Evolutionary conservation across 2,113 vertebrate species (phyloP).

Genomic region (Natator depressus): DNA sequence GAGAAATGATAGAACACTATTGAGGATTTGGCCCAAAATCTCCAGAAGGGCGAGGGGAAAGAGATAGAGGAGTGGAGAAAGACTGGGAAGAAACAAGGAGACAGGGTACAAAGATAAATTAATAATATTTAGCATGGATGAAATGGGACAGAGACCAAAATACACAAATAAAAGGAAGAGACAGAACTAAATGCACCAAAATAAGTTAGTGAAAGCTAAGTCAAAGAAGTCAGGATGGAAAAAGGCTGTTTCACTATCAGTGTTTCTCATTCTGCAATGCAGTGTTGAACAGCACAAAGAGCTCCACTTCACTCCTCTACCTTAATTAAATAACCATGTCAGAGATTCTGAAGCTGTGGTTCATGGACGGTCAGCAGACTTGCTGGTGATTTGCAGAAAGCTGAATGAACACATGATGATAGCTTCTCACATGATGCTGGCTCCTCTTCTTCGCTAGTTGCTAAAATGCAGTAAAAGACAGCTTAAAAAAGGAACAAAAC

Average conservation of each 20-base stretch:
- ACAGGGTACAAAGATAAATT: neutral
- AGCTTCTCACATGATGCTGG: neutral
- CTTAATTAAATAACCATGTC: neutral
- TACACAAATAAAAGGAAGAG: neutral
- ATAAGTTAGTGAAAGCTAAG: neutral
- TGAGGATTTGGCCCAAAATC: neutral
- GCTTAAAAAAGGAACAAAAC: neutral
- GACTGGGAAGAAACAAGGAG: neutral
- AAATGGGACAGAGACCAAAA: neutral
- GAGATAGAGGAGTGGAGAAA: neutral
- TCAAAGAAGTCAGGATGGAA: neutral
- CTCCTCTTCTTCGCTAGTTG: neutral
- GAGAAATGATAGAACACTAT: neutral
- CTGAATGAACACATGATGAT: neutral
- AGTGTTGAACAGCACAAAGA: neutral
- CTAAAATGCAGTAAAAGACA: neutral
- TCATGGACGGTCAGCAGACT: neutral
- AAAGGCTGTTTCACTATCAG: neutral
- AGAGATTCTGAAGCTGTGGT: rapidly evolving
- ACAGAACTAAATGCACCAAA: neutral
- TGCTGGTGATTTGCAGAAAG: neutral
- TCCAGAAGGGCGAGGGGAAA: neutral
- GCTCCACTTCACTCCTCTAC: neutral
- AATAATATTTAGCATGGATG: neutral
- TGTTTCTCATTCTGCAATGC: neutral